Conservation (phyloP, 1,140 invertebrate species). For the Teleogryllus occipitalis region DNA sequence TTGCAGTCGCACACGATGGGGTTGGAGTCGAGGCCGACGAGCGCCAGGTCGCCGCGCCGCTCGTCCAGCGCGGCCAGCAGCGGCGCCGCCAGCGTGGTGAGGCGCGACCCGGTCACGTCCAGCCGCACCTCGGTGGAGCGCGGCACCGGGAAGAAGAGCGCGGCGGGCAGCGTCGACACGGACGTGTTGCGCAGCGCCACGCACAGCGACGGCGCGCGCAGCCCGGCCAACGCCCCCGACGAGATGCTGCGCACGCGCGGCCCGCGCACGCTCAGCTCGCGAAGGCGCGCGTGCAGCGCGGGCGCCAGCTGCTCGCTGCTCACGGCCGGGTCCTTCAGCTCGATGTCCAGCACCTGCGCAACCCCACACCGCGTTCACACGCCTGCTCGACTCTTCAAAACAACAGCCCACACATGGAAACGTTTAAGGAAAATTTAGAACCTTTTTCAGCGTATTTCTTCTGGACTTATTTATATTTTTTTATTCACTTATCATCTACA, state of each 20-base stretch:
- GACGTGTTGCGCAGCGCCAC: conserved; percentile 73
- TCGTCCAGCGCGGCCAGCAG: conserved; percentile 72
- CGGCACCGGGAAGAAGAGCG: conserved; percentile 79
- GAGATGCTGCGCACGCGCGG: conserved; percentile 65
- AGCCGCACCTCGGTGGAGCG: conserved; percentile 70
- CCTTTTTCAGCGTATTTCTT: too few relatives aligned
- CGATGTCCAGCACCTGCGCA: conserved; percentile 59
- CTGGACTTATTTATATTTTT: too few relatives aligned
- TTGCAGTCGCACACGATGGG: conserved; percentile 81
- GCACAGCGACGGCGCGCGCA: conserved; percentile 59
- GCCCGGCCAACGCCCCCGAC: conserved; percentile 70
- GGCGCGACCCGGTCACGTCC: conserved; percentile 67
- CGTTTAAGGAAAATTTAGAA: too few relatives aligned
- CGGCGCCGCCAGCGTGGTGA: conserved; percentile 64
- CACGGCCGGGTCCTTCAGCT: conserved; percentile 74
- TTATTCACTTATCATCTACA: too few relatives aligned
- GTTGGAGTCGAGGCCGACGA: conserved; percentile 64
- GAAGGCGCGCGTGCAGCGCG: conserved; percentile 66
- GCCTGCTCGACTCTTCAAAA: too few relatives aligned
- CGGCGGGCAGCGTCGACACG: conserved; percentile 61
- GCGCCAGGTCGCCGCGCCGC: conserved; percentile 57
- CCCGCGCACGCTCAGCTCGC: conserved; percentile 64
- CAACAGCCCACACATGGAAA: too few relatives aligned
- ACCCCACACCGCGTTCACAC: too few relatives aligned
- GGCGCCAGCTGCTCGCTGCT: conserved; percentile 73